Conservation (phyloP, 1,140 invertebrate species). For the Pantala flavescens region DNA sequence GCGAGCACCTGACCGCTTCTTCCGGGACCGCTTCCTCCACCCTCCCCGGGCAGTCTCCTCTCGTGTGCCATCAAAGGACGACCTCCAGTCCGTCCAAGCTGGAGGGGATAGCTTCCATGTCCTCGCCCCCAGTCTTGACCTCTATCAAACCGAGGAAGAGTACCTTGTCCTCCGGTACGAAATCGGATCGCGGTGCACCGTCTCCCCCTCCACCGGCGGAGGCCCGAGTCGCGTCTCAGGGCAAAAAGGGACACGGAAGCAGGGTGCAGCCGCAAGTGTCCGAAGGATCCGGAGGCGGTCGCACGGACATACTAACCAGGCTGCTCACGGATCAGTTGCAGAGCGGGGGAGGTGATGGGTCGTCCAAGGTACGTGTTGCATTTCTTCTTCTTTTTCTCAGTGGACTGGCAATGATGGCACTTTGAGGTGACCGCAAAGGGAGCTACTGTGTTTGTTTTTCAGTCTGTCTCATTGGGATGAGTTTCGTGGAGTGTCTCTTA, state of each 20-base stretch:
- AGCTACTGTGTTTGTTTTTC: no score
- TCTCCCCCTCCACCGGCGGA: not conserved
- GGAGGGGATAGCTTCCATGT: slow-evolving; percentile 36
- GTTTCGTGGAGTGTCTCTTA: no score
- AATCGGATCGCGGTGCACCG: not conserved
- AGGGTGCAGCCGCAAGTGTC: not conserved
- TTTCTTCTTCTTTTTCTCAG: no score
- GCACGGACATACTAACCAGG: not conserved
- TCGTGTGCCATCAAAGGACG: slow-evolving; percentile 55
- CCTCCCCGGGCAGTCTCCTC: slow-evolving; percentile 26
- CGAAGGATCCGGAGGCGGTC: not conserved
- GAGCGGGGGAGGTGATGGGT: not conserved
- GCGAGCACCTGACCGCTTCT: slow-evolving; percentile 23
- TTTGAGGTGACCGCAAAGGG: no score
- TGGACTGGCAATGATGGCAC: no score
- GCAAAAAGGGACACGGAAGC: not conserved
- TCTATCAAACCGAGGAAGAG: not conserved
- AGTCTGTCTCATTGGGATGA: no score
- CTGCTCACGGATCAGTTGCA: not conserved
- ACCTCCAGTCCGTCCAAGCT: slow-evolving; percentile 69
- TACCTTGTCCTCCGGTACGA: not conserved
- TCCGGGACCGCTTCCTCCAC: slow-evolving; percentile 25
- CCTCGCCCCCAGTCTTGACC: not conserved
- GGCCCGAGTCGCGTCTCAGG: not conserved
- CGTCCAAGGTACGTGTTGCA: not conserved